A percentile compares a stretch with the other conserved stretches of the same genome.
Evolutionary conservation across 2,888 invertebrate species (phyloP).

Genomic region (Odontomyia ornata): DNA sequence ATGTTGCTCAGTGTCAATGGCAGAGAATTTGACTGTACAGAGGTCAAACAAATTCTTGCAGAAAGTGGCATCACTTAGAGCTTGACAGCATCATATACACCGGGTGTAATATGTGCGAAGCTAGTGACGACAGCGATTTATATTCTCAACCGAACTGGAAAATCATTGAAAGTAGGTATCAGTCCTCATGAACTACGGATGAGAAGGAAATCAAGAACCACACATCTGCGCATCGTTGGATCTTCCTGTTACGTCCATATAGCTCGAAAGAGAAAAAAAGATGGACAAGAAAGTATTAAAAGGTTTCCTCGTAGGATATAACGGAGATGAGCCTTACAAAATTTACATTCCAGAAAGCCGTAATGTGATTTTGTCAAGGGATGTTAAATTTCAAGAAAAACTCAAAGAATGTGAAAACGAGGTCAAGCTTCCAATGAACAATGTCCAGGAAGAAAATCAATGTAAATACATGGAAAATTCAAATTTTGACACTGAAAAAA

Average conservation of each 20-base stretch:
- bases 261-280: conserved; percentile 47
- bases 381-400: conserved; percentile 3
- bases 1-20: background rate
- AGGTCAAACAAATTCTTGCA: background rate
- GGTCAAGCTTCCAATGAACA: background rate
- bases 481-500: too few relatives aligned
- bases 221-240: conserved; percentile 47
- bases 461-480: too few relatives aligned
- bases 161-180: background rate
- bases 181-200: conserved; percentile 45
- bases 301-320: too few relatives aligned
- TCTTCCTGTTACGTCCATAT: conserved; percentile 43
- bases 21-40: too few relatives aligned
- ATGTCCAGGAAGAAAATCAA: too few relatives aligned
- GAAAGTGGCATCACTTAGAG: background rate
- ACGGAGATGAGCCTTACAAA: conserved; percentile 38
- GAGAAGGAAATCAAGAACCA: conserved; percentile 45
- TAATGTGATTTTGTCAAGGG: background rate
- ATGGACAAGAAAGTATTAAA: conserved; percentile 38
- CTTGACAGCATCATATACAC: conserved; percentile 46
- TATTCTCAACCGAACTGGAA: too few relatives aligned
- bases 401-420: background rate
- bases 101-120: too few relatives aligned
- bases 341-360: too few relatives aligned
- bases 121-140: background rate